Evolutionary conservation across 1,140 invertebrate genomes (phyloP), one percentile per base, ranked within the genome.

Genomic region (Papilio helenus): DNA sequence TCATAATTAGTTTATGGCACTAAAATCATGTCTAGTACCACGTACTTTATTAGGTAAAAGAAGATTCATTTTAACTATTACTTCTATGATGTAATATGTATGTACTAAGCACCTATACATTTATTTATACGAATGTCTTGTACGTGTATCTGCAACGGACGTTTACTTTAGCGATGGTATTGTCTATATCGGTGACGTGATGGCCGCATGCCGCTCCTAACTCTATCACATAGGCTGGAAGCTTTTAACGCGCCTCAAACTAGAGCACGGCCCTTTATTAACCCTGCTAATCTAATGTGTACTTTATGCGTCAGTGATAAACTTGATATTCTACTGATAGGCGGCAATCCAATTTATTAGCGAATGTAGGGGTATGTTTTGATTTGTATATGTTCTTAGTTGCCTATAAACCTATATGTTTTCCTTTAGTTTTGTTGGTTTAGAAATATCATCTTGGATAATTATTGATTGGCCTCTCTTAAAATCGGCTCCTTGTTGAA

Each of bases 121-220:
- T 2, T 26, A 29, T 16, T 68, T 68, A 29, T 68, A 29, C 0
- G 26, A 29, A 16, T 61, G 20, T 23, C 23, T 61, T n/a, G 20
- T 20, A 14, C 4, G 61, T 68, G 26, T 68, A 68, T 68, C 61
- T 68, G 26, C 61, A 76, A 79, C 76, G 73, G 79, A 71, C 79
- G 81, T 81, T 79, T 82, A 77, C 78, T 51, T 71, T 34, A 58
- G 83, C 80, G 76, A 85, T 84, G 80, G 80, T 51, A 68, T 72
- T 76, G 82, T 79, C 81, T 85, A 84, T 89, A 88, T 89, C 83
- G 79, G 72, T 80, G 80, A 76, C 81, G 82, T 90, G 87, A 90
- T 87, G 83, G 88, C 74, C 83, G 83, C 82, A 84, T 81, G 89
- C 90, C 90, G 85, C 90, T 84, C 90, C 91, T 89, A 86, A 86